Conservation (phyloP, 53 echinoderm and acorn worm species). For the Actinopyga echinites region DNA sequence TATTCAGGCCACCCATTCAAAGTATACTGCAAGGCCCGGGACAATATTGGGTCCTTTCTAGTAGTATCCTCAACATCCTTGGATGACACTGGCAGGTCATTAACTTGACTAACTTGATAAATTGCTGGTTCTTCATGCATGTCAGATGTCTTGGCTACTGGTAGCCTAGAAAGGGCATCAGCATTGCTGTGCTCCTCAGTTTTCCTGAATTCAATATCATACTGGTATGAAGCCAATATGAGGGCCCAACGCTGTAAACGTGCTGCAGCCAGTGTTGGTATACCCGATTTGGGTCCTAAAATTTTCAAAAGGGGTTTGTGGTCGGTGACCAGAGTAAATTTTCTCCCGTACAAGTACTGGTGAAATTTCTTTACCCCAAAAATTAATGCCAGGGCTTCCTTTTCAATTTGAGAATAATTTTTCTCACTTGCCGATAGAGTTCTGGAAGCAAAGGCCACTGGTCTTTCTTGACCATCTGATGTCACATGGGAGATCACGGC, state of each 20-base stretch:
- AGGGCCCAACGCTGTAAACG: constrained; percentile 37
- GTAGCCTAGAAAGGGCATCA: constrained; percentile 23
- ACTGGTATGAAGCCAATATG: constrained; percentile 19
- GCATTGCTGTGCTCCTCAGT: constrained; percentile 34
- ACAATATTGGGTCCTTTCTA: constrained; percentile 2
- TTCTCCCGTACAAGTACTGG: constrained; percentile 21
- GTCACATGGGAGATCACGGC: not conserved
- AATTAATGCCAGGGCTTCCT: constrained; percentile 8
- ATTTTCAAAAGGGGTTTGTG: constrained; percentile 37
- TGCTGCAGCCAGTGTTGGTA: constrained; percentile 36
- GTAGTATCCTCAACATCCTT: constrained; percentile 7
- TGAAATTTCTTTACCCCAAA: constrained; percentile 37
- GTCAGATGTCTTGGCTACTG: not conserved
- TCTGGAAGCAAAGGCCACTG: constrained; percentile 2
- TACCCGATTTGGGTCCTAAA: not conserved
- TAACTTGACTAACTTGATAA: not conserved
- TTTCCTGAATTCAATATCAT: constrained; percentile 19
- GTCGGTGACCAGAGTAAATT: constrained; percentile 40
- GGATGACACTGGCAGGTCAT: not conserved
- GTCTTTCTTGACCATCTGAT: not conserved
- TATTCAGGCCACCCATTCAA: constrained; percentile 3
- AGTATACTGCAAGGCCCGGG: not conserved
- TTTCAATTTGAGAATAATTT: not conserved
- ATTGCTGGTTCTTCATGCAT: not conserved
- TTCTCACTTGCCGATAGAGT: not conserved